Conservation (phyloP, 2,888 invertebrate species). For the Drosophila emarginata region DNA sequence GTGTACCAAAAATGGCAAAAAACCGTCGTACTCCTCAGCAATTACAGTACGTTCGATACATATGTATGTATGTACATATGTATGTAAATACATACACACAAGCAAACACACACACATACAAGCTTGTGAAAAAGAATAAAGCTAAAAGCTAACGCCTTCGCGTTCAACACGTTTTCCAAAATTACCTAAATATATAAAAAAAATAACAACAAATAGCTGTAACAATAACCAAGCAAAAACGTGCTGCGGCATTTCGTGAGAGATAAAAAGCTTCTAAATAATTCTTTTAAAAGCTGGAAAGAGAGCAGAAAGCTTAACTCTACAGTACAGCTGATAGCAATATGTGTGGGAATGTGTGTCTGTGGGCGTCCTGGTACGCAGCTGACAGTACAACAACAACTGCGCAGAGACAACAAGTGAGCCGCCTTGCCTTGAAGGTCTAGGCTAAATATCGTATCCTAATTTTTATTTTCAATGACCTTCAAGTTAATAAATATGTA, state of each 20-base stretch:
- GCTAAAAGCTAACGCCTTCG: constrained; percentile 46
- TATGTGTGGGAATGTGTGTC: neutral
- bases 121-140: constrained; percentile 13
- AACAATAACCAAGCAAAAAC: constrained; percentile 36
- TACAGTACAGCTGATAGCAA: constrained; percentile 49
- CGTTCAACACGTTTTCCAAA: constrained; percentile 62
- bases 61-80: constrained; percentile 1
- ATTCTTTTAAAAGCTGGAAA: constrained; percentile 13
- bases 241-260: constrained; percentile 26
- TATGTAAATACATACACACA: constrained; percentile 4
- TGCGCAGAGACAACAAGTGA: constrained; percentile 2
- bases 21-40: constrained; percentile 48
- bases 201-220: constrained; percentile 23
- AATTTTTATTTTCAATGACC: neutral
- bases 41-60: constrained; percentile 48
- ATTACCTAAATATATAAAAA: constrained; percentile 42
- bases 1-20: constrained; percentile 33
- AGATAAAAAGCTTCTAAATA: neutral
- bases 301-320: constrained; percentile 30
- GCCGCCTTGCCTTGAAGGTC: neutral
- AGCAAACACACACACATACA: neutral
- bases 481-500: too few relatives aligned
- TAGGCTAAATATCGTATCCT: neutral
- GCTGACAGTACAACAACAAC: neutral
- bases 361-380: neutral